Conservation (phyloP, 2,888 invertebrate species). For the Ochropleura plecta region DNA sequence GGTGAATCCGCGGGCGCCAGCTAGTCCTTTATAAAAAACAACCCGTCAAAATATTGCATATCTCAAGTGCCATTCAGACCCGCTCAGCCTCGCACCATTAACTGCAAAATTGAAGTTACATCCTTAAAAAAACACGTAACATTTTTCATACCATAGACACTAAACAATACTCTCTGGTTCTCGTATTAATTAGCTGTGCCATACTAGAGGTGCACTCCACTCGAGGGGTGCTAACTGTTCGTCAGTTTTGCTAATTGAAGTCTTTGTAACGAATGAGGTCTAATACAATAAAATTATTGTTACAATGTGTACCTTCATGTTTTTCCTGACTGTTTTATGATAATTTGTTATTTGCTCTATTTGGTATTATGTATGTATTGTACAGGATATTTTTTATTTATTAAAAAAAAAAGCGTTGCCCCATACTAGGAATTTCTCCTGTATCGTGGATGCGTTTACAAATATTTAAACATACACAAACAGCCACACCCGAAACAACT, state of each 20-base stretch:
- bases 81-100: constrained; percentile 16
- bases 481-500: too few relatives aligned
- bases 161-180: constrained; percentile 50
- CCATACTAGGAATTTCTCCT: too few relatives aligned
- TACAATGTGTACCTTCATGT: not conserved
- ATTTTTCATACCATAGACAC: constrained; percentile 42
- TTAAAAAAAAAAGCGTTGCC: too few relatives aligned
- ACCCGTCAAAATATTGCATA: not conserved
- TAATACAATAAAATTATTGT: constrained; percentile 29
- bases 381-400: too few relatives aligned
- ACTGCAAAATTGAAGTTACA: constrained; percentile 13
- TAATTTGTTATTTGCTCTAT: not conserved
- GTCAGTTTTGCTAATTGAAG: constrained; percentile 62
- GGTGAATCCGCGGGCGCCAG: too few relatives aligned
- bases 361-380: too few relatives aligned
- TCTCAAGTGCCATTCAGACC: constrained; percentile 3
- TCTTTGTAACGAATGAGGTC: constrained; percentile 34
- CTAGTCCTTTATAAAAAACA: not conserved
- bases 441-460: too few relatives aligned
- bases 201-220: constrained; percentile 53
- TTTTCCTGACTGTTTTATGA: not conserved
- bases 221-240: constrained; percentile 51
- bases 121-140: constrained; percentile 11
- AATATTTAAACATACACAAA: too few relatives aligned
- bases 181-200: constrained; percentile 65